Evolutionary conservation across 2,113 vertebrate genomes (phyloP).

Genomic region (Tachysurus vachellii): DNA sequence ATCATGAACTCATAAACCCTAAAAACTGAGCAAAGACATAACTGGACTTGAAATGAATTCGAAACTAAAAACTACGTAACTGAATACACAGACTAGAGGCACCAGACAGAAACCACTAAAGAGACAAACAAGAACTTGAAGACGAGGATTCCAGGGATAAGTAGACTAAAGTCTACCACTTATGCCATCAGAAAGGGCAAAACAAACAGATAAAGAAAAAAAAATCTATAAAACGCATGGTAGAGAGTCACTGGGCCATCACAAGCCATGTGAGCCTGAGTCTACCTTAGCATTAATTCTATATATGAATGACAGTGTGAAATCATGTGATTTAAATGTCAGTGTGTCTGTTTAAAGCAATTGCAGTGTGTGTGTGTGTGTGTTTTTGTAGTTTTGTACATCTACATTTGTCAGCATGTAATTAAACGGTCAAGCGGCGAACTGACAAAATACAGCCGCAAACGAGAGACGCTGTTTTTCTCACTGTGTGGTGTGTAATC

Average conservation of each 20-base stretch:
- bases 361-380: neutral
- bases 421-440: neutral
- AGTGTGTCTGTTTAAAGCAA: neutral
- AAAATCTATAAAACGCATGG: neutral
- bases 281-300: neutral
- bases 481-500: neutral
- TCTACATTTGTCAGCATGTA: slow-evolving; percentile 7
- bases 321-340: neutral
- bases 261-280: neutral
- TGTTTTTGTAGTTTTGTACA: neutral
- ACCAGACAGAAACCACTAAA: too few relatives aligned
- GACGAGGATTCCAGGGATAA: too few relatives aligned
- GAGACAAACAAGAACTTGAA: too few relatives aligned
- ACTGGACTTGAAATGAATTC: too few relatives aligned
- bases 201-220: neutral
- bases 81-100: too few relatives aligned
- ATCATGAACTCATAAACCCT: too few relatives aligned
- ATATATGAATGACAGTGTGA: neutral
- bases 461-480: neutral
- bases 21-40: too few relatives aligned
- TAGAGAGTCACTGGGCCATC: neutral
- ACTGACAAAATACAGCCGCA: neutral
- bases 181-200: neutral
- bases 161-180: neutral
- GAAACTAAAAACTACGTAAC: too few relatives aligned